These are phyloP conservation scores for Tuberolachnus salignus DNA, from an alignment of 2,888 invertebrate species.

Conservation along the genomic window DNA sequence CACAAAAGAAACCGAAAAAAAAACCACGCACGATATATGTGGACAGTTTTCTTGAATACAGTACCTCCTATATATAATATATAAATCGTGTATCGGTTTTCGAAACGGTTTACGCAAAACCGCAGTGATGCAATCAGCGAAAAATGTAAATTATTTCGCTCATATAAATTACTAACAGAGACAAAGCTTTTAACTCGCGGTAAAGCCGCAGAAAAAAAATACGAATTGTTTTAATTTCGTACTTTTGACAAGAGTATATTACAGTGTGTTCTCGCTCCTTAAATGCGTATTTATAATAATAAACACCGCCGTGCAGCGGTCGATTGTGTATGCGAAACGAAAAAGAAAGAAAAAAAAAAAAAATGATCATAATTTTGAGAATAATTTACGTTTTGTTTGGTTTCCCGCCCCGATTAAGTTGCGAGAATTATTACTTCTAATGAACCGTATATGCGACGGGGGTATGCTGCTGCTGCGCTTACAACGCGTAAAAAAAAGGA, in stretches of 20 bases:
- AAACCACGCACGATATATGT: background rate
- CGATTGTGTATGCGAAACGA: conserved; percentile 23
- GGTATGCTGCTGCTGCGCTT: conserved; percentile 9
- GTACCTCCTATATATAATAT: no score
- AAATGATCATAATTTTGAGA: conserved; percentile 26
- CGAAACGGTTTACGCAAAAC: background rate
- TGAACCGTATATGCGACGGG: conserved; percentile 17
- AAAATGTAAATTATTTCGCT: conserved; percentile 31
- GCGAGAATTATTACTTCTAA: conserved; percentile 53
- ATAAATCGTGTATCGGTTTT: background rate
- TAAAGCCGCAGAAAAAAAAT: background rate
- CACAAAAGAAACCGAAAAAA: conserved; percentile 18
- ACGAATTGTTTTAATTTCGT: conserved; percentile 43
- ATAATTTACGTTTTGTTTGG: conserved; percentile 42
- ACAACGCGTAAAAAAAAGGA: conserved; percentile 38
- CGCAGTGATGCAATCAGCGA: background rate
- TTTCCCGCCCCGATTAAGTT: conserved; percentile 22
- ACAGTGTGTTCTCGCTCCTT: conserved; percentile 1
- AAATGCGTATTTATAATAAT: conserved; percentile 9
- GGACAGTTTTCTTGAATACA: background rate
- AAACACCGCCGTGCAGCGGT: background rate
- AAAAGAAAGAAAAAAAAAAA: no score
- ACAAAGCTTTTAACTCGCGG: conserved; percentile 17
- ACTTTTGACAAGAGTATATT: conserved; percentile 12
- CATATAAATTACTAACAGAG: conserved; percentile 5